Evolutionary conservation across 1,140 invertebrate species (phyloP).

Genomic region (Hesperophylax magnus): DNA sequence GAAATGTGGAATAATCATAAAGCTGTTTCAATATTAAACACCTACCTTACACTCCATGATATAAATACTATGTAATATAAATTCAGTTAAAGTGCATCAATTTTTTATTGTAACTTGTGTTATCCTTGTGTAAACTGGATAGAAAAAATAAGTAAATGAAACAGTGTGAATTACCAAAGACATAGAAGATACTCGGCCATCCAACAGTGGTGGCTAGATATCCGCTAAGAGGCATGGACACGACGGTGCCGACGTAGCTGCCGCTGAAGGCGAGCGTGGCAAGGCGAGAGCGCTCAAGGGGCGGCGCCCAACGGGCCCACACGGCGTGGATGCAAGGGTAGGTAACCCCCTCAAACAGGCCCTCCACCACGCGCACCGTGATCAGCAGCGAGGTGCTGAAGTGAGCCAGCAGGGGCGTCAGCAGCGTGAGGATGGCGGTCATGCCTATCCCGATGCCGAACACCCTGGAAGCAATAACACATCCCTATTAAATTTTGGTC

Average conservation of each 20-base stretch:
- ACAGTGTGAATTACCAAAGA: constrained; percentile 76
- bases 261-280: constrained; percentile 87
- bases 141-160: too few relatives aligned
- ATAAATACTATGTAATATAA: too few relatives aligned
- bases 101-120: too few relatives aligned
- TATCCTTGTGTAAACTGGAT: too few relatives aligned
- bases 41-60: too few relatives aligned
- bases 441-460: constrained; percentile 86
- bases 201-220: constrained; percentile 80
- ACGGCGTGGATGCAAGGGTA: constrained; percentile 92
- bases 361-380: constrained; percentile 85
- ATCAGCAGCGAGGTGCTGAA: constrained; percentile 81
- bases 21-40: too few relatives aligned
- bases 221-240: constrained; percentile 84
- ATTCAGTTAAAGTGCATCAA: too few relatives aligned
- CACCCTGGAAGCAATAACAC: constrained; percentile 63
- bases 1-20: too few relatives aligned
- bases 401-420: constrained; percentile 85
- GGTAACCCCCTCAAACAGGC: constrained; percentile 90
- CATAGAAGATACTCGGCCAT: constrained; percentile 92
- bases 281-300: constrained; percentile 83
- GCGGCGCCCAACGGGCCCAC: constrained; percentile 92
- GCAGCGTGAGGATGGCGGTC: constrained; percentile 85
- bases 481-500: too few relatives aligned
- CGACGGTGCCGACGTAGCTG: constrained; percentile 86